A percentile compares a stretch with the other conserved stretches of the same genome.
Evolutionary conservation across 1,140 invertebrate genomes (phyloP).

Genomic region (Magallana angulata): DNA sequence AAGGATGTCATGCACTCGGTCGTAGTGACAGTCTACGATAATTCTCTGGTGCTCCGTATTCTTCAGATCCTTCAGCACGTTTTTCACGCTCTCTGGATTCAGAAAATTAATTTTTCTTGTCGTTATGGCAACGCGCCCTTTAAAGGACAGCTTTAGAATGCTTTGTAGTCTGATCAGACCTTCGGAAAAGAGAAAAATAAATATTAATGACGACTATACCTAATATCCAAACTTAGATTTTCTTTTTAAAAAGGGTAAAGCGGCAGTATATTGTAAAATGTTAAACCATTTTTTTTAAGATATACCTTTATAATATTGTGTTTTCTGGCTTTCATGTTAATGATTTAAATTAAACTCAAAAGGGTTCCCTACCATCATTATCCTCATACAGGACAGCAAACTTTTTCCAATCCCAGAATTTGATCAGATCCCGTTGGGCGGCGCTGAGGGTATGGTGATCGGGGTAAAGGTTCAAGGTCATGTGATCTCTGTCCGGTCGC

Average conservation of each 20-base stretch:
- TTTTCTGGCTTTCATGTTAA: too few relatives aligned
- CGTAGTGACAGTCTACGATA: constrained; percentile 85
- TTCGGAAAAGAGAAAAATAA: constrained; percentile 77
- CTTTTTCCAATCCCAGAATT: constrained; percentile 94
- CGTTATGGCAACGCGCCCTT: constrained; percentile 77
- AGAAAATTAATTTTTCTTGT: constrained; percentile 69
- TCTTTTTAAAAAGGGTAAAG: too few relatives aligned
- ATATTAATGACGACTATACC: neutral
- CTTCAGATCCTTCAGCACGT: constrained; percentile 89
- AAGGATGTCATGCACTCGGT: constrained; percentile 64
- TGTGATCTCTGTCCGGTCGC: constrained; percentile 81
- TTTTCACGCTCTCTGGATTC: constrained; percentile 74
- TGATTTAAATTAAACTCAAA: too few relatives aligned
- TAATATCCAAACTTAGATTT: too few relatives aligned
- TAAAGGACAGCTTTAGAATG: constrained; percentile 92
- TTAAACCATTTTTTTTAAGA: too few relatives aligned
- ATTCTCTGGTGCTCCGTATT: constrained; percentile 85
- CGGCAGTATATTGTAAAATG: too few relatives aligned
- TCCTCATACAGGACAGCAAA: constrained; percentile 97
- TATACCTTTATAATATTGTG: too few relatives aligned
- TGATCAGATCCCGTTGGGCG: constrained; percentile 93
- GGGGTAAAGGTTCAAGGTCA: constrained; percentile 95
- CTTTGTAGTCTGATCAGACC: constrained; percentile 94
- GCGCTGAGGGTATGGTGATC: constrained; percentile 92
- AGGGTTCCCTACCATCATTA: constrained; percentile 86